Evolutionary conservation across 2,888 invertebrate species (phyloP), one percentile per base, ranked within the genome.

Genomic region (Drosophila monieri): DNA sequence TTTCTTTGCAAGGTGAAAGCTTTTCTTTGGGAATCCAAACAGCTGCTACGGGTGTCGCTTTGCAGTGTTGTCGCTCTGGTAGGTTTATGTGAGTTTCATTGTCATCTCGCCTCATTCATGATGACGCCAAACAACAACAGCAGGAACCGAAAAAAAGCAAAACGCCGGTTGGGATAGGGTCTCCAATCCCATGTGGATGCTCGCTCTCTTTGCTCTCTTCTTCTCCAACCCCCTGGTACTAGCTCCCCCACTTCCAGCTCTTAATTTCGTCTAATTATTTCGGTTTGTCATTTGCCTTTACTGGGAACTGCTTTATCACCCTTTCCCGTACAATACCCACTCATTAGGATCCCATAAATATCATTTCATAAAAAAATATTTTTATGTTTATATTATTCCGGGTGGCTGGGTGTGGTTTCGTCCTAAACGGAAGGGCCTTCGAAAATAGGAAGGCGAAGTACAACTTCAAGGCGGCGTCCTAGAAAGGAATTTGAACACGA

Each of bases 101-200:
- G 81, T 85, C 85, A 85, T 71, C 64, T 58, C 74, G 83, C 81
- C 67, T 67, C 85, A 80, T 83, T 81, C 81, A 85, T 87, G 80
- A 71, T 66, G 83, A 70, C 70, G 76, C 61, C 61, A 74, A 81
- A 80, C 15, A 52, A 39, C 49, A 62, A 43, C 62, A 64, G 23
- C 47, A 60, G 27, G 18, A 76, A n/a, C 46, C 21, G 10, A 46
- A 15, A 51, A 39, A 32, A 47, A 47, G 25, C 37, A 49, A 69
- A 80, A 83, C 39, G 89, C 89, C 89, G 89, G 89, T 89, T 89
- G 88, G 80, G 87, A 89, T 88, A 89, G 88, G 88, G 84, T 86
- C 78, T 67, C 30, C 30, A 39, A 70, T 60, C 48, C 57, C 76
- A 74, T 74, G 69, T 74, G 69, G 56, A 74, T 68, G 62, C 69